Percentiles rank a stretch among this genome's conserved stretches.
Conservation (phyloP, 1,140 invertebrate genomes). For the Zaprionus inermis region DNA sequence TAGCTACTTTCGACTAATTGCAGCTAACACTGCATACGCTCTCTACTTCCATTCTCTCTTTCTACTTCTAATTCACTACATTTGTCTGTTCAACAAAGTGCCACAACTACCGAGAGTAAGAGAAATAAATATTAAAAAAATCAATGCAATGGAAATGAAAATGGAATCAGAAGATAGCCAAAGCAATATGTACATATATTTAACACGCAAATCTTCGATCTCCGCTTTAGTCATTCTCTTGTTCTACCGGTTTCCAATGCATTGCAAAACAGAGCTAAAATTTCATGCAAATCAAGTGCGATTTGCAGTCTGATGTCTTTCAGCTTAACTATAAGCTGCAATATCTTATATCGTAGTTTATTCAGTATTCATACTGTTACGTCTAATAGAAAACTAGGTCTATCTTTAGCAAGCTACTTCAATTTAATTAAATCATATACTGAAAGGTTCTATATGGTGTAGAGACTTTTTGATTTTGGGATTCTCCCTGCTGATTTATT, state of each 20-base stretch:
- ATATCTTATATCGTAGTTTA: not conserved
- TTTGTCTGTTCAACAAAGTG: not conserved
- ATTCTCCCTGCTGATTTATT: not conserved
- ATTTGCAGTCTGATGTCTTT: not conserved
- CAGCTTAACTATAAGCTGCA: not conserved
- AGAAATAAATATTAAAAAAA: not conserved
- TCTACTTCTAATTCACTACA: not conserved
- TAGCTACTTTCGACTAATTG: not conserved
- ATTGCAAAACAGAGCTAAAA: slow-evolving; percentile 2
- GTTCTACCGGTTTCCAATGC: slow-evolving; percentile 10
- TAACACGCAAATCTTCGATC: slow-evolving; percentile 1
- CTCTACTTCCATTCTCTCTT: not conserved
- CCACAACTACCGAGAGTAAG: not conserved
- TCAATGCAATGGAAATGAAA: not conserved
- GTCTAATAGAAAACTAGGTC: too few relatives aligned
- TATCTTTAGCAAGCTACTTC: too few relatives aligned
- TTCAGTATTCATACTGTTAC: too few relatives aligned
- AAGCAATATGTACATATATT: not conserved
- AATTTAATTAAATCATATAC: not conserved
- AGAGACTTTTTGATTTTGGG: not conserved
- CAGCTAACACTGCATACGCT: not conserved
- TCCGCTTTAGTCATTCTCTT: slow-evolving; percentile 10
- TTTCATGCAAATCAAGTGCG: not conserved
- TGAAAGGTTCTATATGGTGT: not conserved
- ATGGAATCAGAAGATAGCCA: not conserved